phyloP scores from a whole-genome alignment of 1,140 invertebrate species.

The Centruroides vittatus region DNA sequence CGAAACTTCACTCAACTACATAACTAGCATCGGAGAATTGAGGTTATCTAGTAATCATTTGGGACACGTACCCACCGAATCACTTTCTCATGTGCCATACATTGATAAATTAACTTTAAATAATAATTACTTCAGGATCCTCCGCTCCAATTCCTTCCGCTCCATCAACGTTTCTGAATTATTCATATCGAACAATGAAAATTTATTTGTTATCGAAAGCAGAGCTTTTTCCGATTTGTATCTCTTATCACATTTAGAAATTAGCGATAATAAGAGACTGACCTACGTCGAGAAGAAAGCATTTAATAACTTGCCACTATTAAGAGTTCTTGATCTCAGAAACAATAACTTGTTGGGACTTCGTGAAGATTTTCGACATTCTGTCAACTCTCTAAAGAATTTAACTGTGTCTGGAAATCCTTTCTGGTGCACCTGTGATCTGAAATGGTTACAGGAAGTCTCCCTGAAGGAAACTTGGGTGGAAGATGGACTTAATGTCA shows the following conservation, averaged over 20 bases:
- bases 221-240: not conserved
- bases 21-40: not conserved
- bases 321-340: not conserved
- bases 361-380: not conserved
- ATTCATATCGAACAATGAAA: not conserved
- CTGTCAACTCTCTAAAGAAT: not conserved
- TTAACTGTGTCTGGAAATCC: not conserved
- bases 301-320: not conserved
- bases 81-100: not conserved
- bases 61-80: not conserved
- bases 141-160: not conserved
- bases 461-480: not conserved
- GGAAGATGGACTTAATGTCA: not conserved
- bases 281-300: not conserved
- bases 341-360: not conserved
- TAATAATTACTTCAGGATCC: not conserved
- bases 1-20: not conserved
- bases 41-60: not conserved
- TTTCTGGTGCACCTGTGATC: not conserved
- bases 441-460: constrained; percentile 1
- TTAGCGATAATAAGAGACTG: not conserved
- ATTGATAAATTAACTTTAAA: not conserved
- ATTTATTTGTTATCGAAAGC: not conserved
- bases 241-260: not conserved
- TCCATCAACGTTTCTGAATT: not conserved